phyloP scores from a whole-genome alignment of 2,113 vertebrate genomes.

The Callospermophilus lateralis region DNA sequence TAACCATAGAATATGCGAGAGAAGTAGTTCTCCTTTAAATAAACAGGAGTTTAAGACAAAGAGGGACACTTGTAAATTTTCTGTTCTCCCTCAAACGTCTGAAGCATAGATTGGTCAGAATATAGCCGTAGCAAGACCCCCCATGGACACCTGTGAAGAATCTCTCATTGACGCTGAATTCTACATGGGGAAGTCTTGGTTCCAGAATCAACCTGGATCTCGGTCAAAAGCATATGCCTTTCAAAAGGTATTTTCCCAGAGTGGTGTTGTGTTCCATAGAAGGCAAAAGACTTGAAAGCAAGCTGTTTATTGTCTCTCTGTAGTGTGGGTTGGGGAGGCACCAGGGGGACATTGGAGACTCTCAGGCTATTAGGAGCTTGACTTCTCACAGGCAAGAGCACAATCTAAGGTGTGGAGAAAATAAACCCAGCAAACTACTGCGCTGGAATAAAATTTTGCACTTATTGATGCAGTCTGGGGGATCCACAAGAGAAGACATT shows the following conservation, averaged over 20 bases:
- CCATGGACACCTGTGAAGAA: neutral
- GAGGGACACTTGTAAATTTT: neutral
- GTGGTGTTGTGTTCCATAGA: neutral
- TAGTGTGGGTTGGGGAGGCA: neutral
- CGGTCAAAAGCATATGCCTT: neutral
- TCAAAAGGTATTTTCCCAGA: neutral
- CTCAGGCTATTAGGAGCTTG: neutral
- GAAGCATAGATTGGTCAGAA: neutral
- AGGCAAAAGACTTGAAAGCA: slow-evolving; percentile 19
- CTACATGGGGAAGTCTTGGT: neutral
- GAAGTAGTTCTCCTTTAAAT: neutral
- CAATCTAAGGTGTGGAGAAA: neutral
- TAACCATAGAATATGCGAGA: neutral
- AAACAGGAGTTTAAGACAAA: neutral
- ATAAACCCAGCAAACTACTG: neutral
- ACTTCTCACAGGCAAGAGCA: neutral
- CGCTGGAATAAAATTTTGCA: neutral
- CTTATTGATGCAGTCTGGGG: neutral
- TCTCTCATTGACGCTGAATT: neutral
- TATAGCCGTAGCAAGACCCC: neutral
- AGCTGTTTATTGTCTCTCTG: neutral
- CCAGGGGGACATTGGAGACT: neutral
- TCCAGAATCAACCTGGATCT: neutral
- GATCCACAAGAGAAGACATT: neutral
- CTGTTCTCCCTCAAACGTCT: neutral